Percentiles rank a stretch among this genome's conserved stretches.
These are phyloP conservation scores for Solea senegalensis DNA, from an alignment of 2,113 vertebrate species.

Conservation along the genomic window DNA sequence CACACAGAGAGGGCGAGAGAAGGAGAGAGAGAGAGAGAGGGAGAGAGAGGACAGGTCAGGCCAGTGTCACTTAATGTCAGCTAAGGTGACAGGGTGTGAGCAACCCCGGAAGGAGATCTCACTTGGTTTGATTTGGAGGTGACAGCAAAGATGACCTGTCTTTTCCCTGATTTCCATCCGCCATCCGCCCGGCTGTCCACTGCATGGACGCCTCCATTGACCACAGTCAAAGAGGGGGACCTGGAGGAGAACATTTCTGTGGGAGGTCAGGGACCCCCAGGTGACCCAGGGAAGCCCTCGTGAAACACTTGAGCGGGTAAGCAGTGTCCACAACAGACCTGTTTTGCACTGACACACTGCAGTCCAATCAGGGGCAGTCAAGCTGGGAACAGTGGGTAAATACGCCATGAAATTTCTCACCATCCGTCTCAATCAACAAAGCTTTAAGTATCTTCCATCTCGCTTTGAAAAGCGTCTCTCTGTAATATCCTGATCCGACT, in stretches of 20 bases:
- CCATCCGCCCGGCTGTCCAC: constrained; percentile 71
- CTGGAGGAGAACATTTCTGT: constrained; percentile 67
- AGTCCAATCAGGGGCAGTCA: constrained; percentile 59
- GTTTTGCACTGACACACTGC: constrained; percentile 38
- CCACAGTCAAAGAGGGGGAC: constrained; percentile 63
- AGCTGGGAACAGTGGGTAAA: constrained; percentile 33
- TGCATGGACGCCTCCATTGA: constrained; percentile 84
- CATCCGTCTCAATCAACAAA: constrained; percentile 31
- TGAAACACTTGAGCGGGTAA: constrained; percentile 65
- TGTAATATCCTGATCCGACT: not conserved
- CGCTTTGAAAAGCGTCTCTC: not conserved
- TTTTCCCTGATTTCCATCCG: constrained; percentile 70
- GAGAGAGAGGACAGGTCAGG: constrained; percentile 43
- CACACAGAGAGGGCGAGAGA: not conserved
- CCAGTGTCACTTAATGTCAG: constrained; percentile 63
- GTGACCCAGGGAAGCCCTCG: constrained; percentile 60
- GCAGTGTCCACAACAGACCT: constrained; percentile 51
- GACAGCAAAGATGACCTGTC: constrained; percentile 79
- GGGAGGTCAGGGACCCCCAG: constrained; percentile 76
- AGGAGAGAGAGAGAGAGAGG: not conserved
- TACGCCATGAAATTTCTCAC: constrained; percentile 43
- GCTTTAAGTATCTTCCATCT: not conserved
- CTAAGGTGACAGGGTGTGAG: constrained; percentile 55
- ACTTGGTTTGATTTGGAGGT: constrained; percentile 68
- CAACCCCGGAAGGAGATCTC: constrained; percentile 66